These are phyloP conservation scores for Apeira syringaria DNA, from an alignment of 2,888 invertebrate species.

Conservation along the genomic window DNA sequence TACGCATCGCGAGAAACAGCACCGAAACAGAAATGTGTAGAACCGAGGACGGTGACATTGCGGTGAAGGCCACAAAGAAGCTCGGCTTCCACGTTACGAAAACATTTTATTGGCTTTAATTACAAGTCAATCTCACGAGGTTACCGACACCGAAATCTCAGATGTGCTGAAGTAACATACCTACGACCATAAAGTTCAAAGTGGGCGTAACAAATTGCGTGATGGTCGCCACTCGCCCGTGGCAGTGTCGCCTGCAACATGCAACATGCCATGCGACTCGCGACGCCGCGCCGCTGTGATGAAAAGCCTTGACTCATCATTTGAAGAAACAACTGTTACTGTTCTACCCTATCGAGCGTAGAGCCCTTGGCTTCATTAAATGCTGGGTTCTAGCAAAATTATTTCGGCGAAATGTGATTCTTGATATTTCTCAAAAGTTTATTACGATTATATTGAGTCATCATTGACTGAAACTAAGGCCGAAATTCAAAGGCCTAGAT, in stretches of 20 bases:
- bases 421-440: too few relatives aligned
- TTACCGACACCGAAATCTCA: conserved; percentile 16
- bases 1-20: too few relatives aligned
- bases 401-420: neutral
- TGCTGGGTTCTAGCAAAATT: neutral
- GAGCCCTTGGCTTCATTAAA: conserved; percentile 26
- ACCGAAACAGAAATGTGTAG: too few relatives aligned
- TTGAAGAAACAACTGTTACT: conserved; percentile 37
- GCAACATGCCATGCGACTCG: conserved; percentile 31
- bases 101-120: conserved; percentile 21
- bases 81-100: conserved; percentile 10
- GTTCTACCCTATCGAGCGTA: conserved; percentile 36
- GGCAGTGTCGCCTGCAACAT: conserved; percentile 38
- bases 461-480: too few relatives aligned
- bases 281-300: conserved; percentile 25
- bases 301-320: conserved; percentile 41
- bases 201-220: conserved; percentile 24
- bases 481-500: too few relatives aligned
- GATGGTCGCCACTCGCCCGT: conserved; percentile 24
- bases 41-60: neutral
- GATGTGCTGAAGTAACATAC: conserved; percentile 11
- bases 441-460: too few relatives aligned
- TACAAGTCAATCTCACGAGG: conserved; percentile 4
- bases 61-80: neutral
- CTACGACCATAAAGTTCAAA: conserved; percentile 12